Evolutionary conservation across 2,797 vertebrate genomes (phyloP).

Genomic region (Sphenodon punctatus): DNA sequence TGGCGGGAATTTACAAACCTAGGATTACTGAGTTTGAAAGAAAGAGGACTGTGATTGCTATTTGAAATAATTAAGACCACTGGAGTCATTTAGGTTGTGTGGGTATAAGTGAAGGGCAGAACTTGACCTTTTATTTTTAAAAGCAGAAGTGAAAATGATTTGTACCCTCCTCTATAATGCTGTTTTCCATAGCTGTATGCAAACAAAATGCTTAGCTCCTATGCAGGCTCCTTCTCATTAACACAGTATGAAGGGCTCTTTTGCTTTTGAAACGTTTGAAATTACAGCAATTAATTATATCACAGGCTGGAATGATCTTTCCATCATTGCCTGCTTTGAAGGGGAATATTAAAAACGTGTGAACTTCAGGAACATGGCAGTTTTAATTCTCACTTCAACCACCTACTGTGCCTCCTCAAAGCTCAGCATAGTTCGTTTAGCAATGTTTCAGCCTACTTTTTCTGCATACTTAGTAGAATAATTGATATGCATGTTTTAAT

Average conservation of each 20-base stretch:
- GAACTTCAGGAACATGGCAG: conserved; percentile 33
- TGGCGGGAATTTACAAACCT: neutral
- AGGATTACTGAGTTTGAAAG: neutral
- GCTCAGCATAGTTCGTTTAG: conserved; percentile 7
- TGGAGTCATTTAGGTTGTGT: neutral
- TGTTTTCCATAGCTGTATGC: conserved; percentile 19
- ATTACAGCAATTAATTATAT: conserved; percentile 61
- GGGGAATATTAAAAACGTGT: conserved; percentile 37
- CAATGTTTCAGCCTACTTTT: conserved; percentile 31
- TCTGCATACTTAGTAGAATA: neutral
- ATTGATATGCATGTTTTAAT: conserved; percentile 21
- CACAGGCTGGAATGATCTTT: conserved; percentile 35
- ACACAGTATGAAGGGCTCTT: conserved; percentile 10
- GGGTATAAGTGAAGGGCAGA: conserved; percentile 1
- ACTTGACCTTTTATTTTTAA: neutral
- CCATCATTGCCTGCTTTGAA: conserved; percentile 54
- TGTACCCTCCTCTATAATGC: neutral
- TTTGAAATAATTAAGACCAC: conserved; percentile 18
- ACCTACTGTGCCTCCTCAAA: conserved; percentile 50
- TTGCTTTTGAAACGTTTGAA: conserved; percentile 59
- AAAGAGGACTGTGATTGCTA: neutral
- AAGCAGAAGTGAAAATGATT: conserved; percentile 22
- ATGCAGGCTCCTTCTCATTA: conserved; percentile 27
- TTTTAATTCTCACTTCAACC: conserved; percentile 66
- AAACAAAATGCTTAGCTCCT: conserved; percentile 45